phyloP scores from a whole-genome alignment of 1,140 invertebrate genomes.

The Drosophila pectinifera region DNA sequence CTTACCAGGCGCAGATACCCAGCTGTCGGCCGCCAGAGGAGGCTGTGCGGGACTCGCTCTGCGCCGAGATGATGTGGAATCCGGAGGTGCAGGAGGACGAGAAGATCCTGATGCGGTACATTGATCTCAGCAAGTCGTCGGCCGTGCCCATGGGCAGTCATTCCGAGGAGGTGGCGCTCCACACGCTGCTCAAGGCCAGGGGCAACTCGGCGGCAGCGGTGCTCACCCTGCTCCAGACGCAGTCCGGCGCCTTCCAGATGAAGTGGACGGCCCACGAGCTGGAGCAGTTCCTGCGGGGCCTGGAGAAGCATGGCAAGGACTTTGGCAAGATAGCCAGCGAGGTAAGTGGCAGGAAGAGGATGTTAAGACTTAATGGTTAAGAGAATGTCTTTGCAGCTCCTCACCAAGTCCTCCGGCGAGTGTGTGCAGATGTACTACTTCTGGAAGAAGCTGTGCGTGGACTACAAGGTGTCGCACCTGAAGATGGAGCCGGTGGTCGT shows the following conservation, averaged over 20 bases:
- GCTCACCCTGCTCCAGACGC: slow-evolving; percentile 90
- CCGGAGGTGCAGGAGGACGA: slow-evolving; percentile 88
- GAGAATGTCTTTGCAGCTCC: slow-evolving; percentile 87
- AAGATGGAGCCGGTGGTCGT: slow-evolving; percentile 70
- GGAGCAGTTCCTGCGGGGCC: slow-evolving; percentile 93
- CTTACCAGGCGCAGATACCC: slow-evolving; percentile 95
- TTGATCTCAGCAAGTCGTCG: slow-evolving; percentile 96
- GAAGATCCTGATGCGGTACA: slow-evolving; percentile 86
- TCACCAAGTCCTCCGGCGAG: slow-evolving; percentile 95
- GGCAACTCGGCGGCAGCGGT: slow-evolving; percentile 96
- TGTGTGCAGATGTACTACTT: slow-evolving; percentile 99
- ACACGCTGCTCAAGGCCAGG: slow-evolving; percentile 93
- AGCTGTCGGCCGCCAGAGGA: slow-evolving; percentile 64
- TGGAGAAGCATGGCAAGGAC: slow-evolving; percentile 97
- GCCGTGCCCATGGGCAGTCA: slow-evolving; percentile 95
- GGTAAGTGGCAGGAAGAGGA: slow-evolving; percentile 86
- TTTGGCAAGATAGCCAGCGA: slow-evolving; percentile 95
- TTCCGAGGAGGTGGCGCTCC: slow-evolving; percentile 97
- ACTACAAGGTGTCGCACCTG: slow-evolving; percentile 86
- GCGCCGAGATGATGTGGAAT: slow-evolving; percentile 94
- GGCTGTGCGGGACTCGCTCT: slow-evolving; percentile 65
- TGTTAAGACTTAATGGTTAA: not conserved
- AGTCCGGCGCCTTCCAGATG: slow-evolving; percentile 89
- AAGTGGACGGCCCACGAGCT: slow-evolving; percentile 96
- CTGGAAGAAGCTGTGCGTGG: slow-evolving; percentile 98